A percentile compares a stretch with the other conserved stretches of the same genome.
Conservation (phyloP, 2,888 invertebrate genomes). For the Euzetes globulus region DNA sequence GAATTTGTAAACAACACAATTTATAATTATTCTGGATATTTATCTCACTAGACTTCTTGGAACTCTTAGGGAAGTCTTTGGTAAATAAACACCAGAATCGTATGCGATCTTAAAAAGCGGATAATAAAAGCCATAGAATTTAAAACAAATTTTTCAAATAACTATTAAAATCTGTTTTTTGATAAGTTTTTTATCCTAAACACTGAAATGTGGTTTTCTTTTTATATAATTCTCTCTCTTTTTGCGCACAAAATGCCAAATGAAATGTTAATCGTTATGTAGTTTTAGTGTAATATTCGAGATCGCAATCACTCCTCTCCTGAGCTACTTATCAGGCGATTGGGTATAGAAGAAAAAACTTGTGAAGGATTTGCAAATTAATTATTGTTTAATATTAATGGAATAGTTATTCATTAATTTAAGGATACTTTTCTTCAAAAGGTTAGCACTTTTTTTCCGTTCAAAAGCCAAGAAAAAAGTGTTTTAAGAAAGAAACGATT, state of each 20-base stretch:
- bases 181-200: not conserved
- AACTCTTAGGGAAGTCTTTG: no score
- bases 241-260: not conserved
- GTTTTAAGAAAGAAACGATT: not conserved
- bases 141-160: not conserved
- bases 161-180: no score
- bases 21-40: not conserved
- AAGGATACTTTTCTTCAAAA: not conserved
- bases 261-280: not conserved
- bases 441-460: not conserved
- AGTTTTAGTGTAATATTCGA: not conserved
- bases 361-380: not conserved
- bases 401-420: not conserved
- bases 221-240: not conserved
- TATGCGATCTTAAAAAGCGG: not conserved
- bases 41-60: not conserved
- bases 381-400: conserved; percentile 19
- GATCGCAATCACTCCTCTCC: not conserved
- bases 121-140: not conserved
- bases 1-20: not conserved
- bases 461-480: not conserved
- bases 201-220: not conserved
- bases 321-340: not conserved
- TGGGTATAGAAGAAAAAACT: not conserved
- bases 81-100: not conserved